Evolutionary conservation across 23 tunicate species (phyloP).

Genomic region (Ascidia mentula): DNA sequence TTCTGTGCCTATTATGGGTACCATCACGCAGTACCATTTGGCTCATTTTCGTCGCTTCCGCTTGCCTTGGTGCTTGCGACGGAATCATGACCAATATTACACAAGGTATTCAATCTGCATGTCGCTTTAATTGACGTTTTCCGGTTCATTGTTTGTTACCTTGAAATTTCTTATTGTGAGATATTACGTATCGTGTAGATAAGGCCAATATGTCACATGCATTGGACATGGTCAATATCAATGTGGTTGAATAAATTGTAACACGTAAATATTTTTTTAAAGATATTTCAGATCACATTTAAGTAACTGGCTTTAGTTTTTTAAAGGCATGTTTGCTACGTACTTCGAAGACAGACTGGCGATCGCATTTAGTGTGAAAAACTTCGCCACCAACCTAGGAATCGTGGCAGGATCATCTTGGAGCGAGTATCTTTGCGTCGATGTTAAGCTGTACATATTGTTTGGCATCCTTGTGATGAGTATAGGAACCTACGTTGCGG

Average conservation of each 20-base stretch:
- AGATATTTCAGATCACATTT: too few relatives aligned
- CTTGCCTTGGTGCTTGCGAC: conserved; percentile 47
- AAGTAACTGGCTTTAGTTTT: background rate
- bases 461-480: conserved; percentile 15
- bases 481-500: conserved; percentile 19
- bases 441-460: conserved; percentile 36
- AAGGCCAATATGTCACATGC: too few relatives aligned
- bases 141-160: too few relatives aligned
- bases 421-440: conserved; percentile 39
- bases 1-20: conserved; percentile 30
- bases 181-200: too few relatives aligned
- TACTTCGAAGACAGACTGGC: conserved; percentile 63
- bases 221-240: too few relatives aligned
- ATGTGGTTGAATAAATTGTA: too few relatives aligned
- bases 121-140: too few relatives aligned
- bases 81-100: conserved; percentile 34
- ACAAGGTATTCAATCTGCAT: conserved; percentile 65
- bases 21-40: background rate
- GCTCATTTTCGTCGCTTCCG: conserved; percentile 27
- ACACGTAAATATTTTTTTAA: too few relatives aligned
- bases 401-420: conserved; percentile 58
- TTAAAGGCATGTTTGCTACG: conserved; percentile 46
- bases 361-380: conserved; percentile 68
- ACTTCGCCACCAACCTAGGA: conserved; percentile 48
- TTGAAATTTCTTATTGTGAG: too few relatives aligned